Conservation (phyloP, 2,113 vertebrate species). For the Montifringilla adamsi region DNA sequence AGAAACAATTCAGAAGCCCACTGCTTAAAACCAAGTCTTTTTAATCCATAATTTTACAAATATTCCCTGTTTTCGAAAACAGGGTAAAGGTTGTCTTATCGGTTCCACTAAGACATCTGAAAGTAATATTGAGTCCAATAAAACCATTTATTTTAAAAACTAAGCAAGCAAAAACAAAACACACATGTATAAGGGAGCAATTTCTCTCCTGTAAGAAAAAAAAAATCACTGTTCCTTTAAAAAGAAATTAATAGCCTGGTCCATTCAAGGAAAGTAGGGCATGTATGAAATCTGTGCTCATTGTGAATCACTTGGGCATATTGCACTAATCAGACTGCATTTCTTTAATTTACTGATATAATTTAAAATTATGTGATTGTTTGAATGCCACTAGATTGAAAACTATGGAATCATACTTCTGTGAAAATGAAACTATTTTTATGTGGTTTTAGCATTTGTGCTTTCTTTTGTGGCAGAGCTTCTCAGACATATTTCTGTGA, state of each 20-base stretch:
- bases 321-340: constrained; percentile 30
- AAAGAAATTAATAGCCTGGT: not conserved
- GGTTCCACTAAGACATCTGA: not conserved
- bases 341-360: constrained; percentile 21
- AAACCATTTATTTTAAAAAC: not conserved
- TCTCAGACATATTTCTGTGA: not conserved
- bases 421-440: not conserved
- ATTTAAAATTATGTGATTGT: not conserved
- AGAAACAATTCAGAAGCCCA: not conserved
- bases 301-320: not conserved
- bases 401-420: not conserved
- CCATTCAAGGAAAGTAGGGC: constrained; percentile 18
- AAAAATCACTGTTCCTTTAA: not conserved
- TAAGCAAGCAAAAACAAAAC: not conserved
- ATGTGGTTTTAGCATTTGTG: not conserved
- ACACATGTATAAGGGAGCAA: not conserved
- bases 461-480: not conserved
- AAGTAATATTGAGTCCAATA: not conserved
- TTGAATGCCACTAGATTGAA: not conserved
- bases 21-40: not conserved
- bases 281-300: not conserved
- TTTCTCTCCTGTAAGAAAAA: not conserved
- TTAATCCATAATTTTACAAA: not conserved
- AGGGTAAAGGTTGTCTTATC: not conserved
- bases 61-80: not conserved